Conservation (phyloP, 2,797 vertebrate genomes). For the Novumbra hubbsi region DNA sequence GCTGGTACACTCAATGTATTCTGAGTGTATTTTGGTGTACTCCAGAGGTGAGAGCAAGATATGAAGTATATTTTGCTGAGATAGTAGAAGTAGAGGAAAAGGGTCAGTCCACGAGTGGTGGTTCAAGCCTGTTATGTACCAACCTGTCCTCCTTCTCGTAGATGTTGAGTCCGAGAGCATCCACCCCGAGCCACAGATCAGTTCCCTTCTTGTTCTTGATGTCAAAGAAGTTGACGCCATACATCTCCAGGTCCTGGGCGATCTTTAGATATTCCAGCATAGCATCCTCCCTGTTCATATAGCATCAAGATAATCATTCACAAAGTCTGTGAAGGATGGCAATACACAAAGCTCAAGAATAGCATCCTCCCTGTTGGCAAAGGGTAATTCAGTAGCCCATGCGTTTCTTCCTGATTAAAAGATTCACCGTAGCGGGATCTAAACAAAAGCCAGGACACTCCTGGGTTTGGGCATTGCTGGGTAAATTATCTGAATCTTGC, state of each 20-base stretch:
- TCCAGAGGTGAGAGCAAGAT: no score
- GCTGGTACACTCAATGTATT: background rate
- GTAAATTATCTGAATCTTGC: no score
- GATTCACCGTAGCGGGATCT: no score
- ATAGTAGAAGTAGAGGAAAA: background rate
- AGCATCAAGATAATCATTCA: background rate
- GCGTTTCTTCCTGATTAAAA: no score
- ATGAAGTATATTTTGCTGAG: no score
- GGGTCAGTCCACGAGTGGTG: background rate
- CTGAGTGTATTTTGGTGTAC: no score
- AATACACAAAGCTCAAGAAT: no score
- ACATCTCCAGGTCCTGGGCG: conserved; percentile 97
- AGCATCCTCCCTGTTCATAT: conserved; percentile 80
- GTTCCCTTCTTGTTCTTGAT: conserved; percentile 98
- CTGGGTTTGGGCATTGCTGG: no score
- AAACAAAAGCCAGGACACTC: no score
- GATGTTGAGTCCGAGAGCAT: conserved; percentile 93
- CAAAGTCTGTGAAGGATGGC: no score
- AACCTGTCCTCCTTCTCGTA: conserved; percentile 88
- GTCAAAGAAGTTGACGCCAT: conserved; percentile 95
- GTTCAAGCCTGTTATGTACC: conserved; percentile 59
- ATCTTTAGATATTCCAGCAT: conserved; percentile 97
- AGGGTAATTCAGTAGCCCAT: no score
- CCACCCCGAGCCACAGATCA: conserved; percentile 93
- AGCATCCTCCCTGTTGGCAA: background rate